Conservation (phyloP, 2,888 invertebrate genomes). For the Agrochola lota region DNA sequence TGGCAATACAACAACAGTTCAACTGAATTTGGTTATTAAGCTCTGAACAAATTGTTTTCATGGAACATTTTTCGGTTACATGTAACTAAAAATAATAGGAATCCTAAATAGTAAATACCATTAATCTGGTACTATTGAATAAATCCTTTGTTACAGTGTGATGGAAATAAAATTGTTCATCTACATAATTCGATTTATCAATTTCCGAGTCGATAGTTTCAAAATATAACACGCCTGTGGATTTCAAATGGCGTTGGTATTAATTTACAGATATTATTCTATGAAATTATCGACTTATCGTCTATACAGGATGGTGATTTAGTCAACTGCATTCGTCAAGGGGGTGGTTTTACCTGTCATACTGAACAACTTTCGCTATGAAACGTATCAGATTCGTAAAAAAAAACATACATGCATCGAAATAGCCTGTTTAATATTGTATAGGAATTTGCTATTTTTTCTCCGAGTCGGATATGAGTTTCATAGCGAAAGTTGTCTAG, state of each 20-base stretch:
- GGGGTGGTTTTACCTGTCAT: no score
- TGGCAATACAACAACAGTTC: not conserved
- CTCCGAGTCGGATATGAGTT: no score
- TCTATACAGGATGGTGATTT: no score
- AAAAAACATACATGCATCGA: no score
- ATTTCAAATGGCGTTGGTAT: not conserved
- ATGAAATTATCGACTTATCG: no score
- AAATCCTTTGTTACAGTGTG: not conserved
- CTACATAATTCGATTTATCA: not conserved
- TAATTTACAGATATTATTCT: not conserved
- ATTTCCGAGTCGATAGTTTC: not conserved
- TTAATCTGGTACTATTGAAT: not conserved
- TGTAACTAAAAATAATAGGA: slow-evolving; percentile 3
- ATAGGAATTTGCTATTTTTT: no score
- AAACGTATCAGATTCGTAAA: no score
- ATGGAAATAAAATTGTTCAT: not conserved
- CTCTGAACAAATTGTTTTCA: slow-evolving; percentile 7
- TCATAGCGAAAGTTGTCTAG: no score
- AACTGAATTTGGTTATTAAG: not conserved
- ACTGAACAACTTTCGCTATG: no score
- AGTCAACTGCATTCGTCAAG: no score
- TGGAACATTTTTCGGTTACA: not conserved
- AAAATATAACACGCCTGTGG: not conserved
- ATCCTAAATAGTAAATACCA: not conserved
- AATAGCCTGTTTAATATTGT: no score